These are phyloP conservation scores for Brevimyrus niger DNA, from an alignment of 2,113 vertebrate species.

Conservation along the genomic window DNA sequence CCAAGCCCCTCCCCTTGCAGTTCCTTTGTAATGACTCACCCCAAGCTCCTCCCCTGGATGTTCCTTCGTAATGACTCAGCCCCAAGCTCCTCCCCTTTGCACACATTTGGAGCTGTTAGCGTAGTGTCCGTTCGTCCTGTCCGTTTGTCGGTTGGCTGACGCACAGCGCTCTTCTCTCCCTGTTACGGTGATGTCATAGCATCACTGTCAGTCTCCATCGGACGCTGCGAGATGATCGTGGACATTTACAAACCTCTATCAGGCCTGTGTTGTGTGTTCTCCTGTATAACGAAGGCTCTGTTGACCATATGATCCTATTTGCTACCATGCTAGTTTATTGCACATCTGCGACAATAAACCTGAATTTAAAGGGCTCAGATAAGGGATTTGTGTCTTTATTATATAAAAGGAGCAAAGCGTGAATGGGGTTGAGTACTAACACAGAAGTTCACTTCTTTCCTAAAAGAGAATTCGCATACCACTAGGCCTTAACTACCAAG, in stretches of 20 bases:
- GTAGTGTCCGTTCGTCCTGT: not conserved
- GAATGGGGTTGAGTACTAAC: not conserved
- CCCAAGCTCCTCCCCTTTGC: not conserved
- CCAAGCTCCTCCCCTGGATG: not conserved
- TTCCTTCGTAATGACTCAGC: not conserved
- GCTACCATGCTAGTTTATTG: conserved; percentile 38
- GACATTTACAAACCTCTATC: not conserved
- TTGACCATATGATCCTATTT: not conserved
- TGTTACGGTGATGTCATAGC: not conserved
- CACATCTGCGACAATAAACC: conserved; percentile 69
- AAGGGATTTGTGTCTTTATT: conserved; percentile 52
- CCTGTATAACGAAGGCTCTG: not conserved
- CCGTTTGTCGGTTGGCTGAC: not conserved
- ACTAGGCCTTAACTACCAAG: conserved; percentile 18
- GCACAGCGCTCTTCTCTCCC: not conserved
- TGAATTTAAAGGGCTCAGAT: conserved; percentile 71
- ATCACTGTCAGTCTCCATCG: not conserved
- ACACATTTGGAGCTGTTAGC: not conserved
- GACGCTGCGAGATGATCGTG: not conserved
- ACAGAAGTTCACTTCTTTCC: not conserved
- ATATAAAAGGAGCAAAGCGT: not conserved
- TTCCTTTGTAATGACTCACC: not conserved
- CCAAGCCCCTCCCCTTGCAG: not conserved
- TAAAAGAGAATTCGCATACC: not conserved
- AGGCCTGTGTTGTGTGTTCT: not conserved